phyloP scores from a whole-genome alignment of 2,888 invertebrate genomes.

The Gymnosoma rotundatum region DNA sequence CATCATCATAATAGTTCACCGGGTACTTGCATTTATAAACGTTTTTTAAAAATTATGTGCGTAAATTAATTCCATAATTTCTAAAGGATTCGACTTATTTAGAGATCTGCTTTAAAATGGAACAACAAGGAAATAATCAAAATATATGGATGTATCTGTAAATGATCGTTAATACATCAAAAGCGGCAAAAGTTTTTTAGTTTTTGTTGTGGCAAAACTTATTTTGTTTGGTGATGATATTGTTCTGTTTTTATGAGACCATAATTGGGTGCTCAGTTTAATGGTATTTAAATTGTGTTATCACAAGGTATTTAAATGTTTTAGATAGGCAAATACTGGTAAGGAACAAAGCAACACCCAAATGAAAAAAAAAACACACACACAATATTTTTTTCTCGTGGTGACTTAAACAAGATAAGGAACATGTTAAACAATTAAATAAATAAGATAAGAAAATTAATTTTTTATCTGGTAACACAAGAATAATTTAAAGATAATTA shows the following conservation, averaged over 20 bases:
- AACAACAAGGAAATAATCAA: constrained; percentile 66
- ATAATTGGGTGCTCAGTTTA: constrained; percentile 81
- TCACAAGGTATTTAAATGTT: constrained; percentile 80
- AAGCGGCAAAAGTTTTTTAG: constrained; percentile 58
- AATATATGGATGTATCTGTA: constrained; percentile 40
- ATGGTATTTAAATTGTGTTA: constrained; percentile 81
- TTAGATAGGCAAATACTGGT: constrained; percentile 69
- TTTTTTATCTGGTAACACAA: constrained; percentile 1
- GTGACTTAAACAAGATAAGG: constrained; percentile 70
- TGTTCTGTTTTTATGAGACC: constrained; percentile 57
- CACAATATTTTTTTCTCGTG: constrained; percentile 44
- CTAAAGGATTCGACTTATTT: not conserved
- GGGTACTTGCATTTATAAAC: too few species aligned
- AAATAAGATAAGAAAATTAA: constrained; percentile 54
- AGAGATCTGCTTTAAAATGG: constrained; percentile 41
- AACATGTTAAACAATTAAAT: constrained; percentile 68
- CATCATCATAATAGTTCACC: too few species aligned
- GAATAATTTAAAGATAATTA: not conserved
- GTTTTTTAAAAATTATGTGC: too few species aligned
- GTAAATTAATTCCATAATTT: not conserved
- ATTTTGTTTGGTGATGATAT: constrained; percentile 6
- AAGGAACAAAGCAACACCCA: constrained; percentile 11
- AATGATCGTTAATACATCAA: constrained; percentile 68
- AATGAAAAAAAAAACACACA: not conserved
- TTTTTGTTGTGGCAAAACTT: constrained; percentile 56